Conservation (phyloP, 2,113 vertebrate genomes). For the Mesitornis unicolor region DNA sequence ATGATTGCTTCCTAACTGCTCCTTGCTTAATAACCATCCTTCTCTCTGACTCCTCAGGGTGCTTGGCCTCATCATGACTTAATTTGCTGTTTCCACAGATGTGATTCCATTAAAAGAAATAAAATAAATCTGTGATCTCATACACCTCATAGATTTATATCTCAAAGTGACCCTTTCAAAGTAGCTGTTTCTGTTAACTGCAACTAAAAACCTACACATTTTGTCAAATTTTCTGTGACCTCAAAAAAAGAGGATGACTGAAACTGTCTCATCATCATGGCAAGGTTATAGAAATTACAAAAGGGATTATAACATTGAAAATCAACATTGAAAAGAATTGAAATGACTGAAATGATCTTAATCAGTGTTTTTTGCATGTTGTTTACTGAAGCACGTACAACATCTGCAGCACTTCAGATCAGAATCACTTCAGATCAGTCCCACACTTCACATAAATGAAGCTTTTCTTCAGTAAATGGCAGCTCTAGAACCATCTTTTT, state of each 20-base stretch:
- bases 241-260: background rate
- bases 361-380: constrained; percentile 6
- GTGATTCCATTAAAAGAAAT: background rate
- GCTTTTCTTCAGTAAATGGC: constrained; percentile 2
- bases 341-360: constrained; percentile 5
- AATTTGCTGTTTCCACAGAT: constrained; percentile 26
- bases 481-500: background rate
- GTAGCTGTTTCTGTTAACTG: background rate
- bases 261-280: background rate
- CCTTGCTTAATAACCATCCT: background rate
- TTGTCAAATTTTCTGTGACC: background rate
- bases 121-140: background rate
- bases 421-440: background rate
- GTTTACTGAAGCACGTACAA: background rate
- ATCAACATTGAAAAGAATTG: constrained; percentile 13
- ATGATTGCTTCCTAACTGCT: constrained; percentile 35
- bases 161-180: background rate
- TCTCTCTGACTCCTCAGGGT: background rate
- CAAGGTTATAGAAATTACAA: constrained; percentile 28
- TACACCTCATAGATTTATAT: background rate
- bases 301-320: constrained; percentile 6
- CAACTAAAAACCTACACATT: background rate
- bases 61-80: constrained; percentile 16
- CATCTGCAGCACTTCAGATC: constrained; percentile 38
- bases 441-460: background rate